These are phyloP conservation scores for Abrostola tripartita DNA, from an alignment of 2,888 invertebrate species.

Conservation along the genomic window DNA sequence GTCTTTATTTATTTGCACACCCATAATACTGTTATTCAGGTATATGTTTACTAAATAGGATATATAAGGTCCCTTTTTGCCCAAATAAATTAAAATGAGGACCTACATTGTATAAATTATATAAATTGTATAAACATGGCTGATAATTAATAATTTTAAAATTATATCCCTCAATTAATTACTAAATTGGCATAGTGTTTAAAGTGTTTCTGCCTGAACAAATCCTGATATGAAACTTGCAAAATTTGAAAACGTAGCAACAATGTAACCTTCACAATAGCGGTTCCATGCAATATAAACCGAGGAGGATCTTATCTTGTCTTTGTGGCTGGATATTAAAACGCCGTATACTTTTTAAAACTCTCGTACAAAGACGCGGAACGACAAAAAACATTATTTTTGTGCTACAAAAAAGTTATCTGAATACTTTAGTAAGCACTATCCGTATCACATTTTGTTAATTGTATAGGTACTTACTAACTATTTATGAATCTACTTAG, in stretches of 20 bases:
- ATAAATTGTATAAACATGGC: too few relatives aligned
- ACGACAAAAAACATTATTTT: background rate
- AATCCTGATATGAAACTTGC: conserved; percentile 34
- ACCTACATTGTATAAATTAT: too few relatives aligned
- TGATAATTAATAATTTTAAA: too few relatives aligned
- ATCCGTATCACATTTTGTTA: background rate
- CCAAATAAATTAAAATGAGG: too few relatives aligned
- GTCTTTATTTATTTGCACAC: too few relatives aligned
- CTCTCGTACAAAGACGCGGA: conserved; percentile 6
- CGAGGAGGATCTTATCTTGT: conserved; percentile 33
- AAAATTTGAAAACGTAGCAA: conserved; percentile 35
- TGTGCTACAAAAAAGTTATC: background rate
- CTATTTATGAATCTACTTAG: background rate
- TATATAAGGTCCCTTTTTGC: too few relatives aligned
- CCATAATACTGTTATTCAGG: too few relatives aligned
- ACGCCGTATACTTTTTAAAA: conserved; percentile 19
- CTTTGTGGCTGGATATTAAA: conserved; percentile 43
- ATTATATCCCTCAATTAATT: background rate
- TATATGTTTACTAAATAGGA: too few relatives aligned
- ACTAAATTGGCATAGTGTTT: conserved; percentile 15
- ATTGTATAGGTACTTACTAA: background rate
- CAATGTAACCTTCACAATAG: conserved; percentile 38
- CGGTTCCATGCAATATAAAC: conserved; percentile 32
- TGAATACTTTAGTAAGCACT: background rate
- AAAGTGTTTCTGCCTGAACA: conserved; percentile 29